Conservation (phyloP, 92 coral and sea anemone species). For the Phymanthus crucifer region DNA sequence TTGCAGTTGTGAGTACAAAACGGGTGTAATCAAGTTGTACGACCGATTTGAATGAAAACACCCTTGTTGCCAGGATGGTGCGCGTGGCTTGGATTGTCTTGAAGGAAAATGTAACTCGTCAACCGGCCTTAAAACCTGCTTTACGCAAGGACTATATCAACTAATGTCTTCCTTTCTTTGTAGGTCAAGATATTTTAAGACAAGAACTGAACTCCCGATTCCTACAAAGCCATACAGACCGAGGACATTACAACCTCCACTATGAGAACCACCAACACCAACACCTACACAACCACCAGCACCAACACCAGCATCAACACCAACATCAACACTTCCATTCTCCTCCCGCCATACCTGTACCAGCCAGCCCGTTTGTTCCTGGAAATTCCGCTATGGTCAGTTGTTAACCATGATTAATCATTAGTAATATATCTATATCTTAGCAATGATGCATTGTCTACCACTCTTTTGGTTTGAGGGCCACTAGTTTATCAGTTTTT, state of each 20-base stretch:
- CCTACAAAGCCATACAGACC: conserved; percentile 86
- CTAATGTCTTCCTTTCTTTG: neutral
- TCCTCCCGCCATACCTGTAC: conserved; percentile 50
- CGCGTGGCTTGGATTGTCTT: too few relatives aligned
- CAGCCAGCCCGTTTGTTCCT: conserved; percentile 64
- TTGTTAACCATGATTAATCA: neutral
- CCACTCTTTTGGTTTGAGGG: too few relatives aligned
- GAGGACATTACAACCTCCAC: conserved; percentile 75
- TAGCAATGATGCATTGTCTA: neutral
- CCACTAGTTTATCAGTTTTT: too few relatives aligned
- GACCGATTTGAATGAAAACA: too few relatives aligned
- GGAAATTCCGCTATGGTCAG: conserved; percentile 67
- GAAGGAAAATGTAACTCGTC: too few relatives aligned
- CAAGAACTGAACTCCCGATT: conserved; percentile 89
- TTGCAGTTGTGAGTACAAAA: too few relatives aligned
- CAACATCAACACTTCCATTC: conserved; percentile 94
- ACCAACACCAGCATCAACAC: conserved; percentile 63
- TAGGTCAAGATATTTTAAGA: conserved; percentile 83
- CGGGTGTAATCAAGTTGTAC: too few relatives aligned
- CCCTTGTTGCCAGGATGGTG: too few relatives aligned
- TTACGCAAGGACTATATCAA: neutral
- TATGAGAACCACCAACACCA: conserved; percentile 95
- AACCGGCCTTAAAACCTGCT: neutral
- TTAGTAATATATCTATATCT: too few relatives aligned
- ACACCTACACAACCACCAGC: conserved; percentile 74